A percentile compares a stretch with the other conserved stretches of the same genome.
Conservation (phyloP, 1,140 invertebrate species). For the Diachasma alloeum region DNA sequence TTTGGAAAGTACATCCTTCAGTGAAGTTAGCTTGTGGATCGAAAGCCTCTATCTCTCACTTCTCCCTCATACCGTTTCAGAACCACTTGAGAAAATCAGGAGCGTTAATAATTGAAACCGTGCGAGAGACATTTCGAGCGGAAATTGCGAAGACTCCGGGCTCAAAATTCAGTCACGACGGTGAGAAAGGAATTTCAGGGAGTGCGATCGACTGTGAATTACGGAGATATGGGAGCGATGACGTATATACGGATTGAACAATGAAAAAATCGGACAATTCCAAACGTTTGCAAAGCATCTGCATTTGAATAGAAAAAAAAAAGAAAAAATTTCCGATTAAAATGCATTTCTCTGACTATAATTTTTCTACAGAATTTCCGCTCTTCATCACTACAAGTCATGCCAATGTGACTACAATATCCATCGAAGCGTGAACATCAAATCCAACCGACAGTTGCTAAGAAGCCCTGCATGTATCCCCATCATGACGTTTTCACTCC, state of each 20-base stretch:
- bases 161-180: not conserved
- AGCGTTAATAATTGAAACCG: constrained; percentile 5
- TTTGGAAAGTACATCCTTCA: not conserved
- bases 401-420: not conserved
- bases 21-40: not conserved
- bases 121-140: not conserved
- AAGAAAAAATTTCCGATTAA: too few relatives aligned
- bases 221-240: not conserved
- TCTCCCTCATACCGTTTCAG: not conserved
- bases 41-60: not conserved
- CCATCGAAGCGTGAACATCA: not conserved
- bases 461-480: constrained; percentile 11
- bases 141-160: constrained; percentile 9
- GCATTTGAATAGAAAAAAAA: too few relatives aligned
- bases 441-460: constrained; percentile 11
- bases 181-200: not conserved
- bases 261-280: not conserved
- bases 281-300: not conserved
- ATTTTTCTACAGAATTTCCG: not conserved
- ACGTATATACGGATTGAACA: not conserved
- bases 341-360: too few relatives aligned
- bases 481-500: constrained; percentile 26
- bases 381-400: not conserved
- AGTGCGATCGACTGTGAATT: constrained; percentile 1
- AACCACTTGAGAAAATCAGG: not conserved